Evolutionary conservation across 1,140 invertebrate genomes (phyloP).

Genomic region (Nylanderia fulva): DNA sequence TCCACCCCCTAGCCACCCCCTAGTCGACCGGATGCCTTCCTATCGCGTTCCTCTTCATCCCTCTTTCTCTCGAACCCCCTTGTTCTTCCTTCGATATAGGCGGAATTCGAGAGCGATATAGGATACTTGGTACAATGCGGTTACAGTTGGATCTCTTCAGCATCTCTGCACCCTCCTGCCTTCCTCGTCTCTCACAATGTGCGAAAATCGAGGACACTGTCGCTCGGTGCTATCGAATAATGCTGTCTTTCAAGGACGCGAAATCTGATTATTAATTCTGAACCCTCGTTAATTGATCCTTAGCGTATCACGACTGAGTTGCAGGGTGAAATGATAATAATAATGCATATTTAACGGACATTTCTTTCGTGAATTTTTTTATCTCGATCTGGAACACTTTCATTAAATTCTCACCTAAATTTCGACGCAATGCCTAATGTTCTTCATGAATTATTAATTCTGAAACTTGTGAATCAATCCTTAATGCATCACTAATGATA

Average conservation of each 20-base stretch:
- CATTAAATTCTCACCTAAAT: too few relatives aligned
- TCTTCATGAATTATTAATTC: too few relatives aligned
- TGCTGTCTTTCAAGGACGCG: conserved; percentile 23
- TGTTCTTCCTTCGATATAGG: neutral
- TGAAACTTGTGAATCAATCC: too few relatives aligned
- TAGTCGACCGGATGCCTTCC: neutral
- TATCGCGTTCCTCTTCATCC: neutral
- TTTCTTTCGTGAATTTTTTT: too few relatives aligned
- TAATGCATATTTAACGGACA: conserved; percentile 20
- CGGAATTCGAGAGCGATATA: conserved; percentile 12
- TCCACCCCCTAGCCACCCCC: neutral
- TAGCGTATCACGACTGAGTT: neutral
- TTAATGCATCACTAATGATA: too few relatives aligned
- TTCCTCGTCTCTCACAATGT: neutral
- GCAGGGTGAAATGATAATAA: conserved; percentile 14
- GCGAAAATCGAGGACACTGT: conserved; percentile 53
- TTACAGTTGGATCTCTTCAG: conserved; percentile 26
- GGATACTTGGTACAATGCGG: conserved; percentile 24
- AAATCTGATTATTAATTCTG: neutral
- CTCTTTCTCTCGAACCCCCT: neutral
- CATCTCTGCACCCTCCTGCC: too few relatives aligned
- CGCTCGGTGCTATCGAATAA: conserved; percentile 9
- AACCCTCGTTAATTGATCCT: conserved; percentile 17
- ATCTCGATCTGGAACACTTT: too few relatives aligned
- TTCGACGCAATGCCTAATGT: too few relatives aligned